Evolutionary conservation across 2,797 vertebrate species (phyloP).

Genomic region (Micromesistius poutassou): DNA sequence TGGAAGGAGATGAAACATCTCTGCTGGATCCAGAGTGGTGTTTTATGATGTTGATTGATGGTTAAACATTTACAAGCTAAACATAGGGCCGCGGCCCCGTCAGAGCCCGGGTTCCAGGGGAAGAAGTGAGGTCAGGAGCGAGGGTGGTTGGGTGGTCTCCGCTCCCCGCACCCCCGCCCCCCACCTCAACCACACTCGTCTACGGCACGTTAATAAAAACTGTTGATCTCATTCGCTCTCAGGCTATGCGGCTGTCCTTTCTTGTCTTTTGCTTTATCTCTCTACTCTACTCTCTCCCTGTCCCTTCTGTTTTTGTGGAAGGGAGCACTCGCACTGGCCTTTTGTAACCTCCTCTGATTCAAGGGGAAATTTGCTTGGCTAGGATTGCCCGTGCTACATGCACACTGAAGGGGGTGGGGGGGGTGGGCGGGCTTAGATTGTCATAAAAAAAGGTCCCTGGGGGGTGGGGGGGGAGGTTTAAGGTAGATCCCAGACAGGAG

Average conservation of each 20-base stretch:
- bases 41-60: constrained; percentile 74
- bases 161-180: constrained; percentile 9
- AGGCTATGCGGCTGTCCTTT: background rate
- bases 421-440: constrained; percentile 26
- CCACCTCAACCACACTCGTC: background rate
- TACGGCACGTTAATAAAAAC: background rate
- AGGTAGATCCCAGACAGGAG: constrained; percentile 60
- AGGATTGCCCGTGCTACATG: constrained; percentile 24
- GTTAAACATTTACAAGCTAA: constrained; percentile 75
- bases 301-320: constrained; percentile 50
- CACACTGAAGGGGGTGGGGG: constrained; percentile 32
- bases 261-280: background rate
- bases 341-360: constrained; percentile 49
- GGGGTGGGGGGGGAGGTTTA: constrained; percentile 55
- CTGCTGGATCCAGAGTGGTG: constrained; percentile 47
- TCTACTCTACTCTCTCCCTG: constrained; percentile 9
- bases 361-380: constrained; percentile 43
- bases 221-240: constrained; percentile 1
- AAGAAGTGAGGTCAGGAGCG: constrained; percentile 51
- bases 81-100: constrained; percentile 54
- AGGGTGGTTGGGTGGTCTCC: constrained; percentile 52
- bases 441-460: constrained; percentile 44
- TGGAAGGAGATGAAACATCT: constrained; percentile 26
- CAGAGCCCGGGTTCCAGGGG: constrained; percentile 50
- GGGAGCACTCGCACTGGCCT: constrained; percentile 44